Base-by-base conservation (phyloP, 2,797 vertebrate genomes). In the Chaunax sp. region DNA sequence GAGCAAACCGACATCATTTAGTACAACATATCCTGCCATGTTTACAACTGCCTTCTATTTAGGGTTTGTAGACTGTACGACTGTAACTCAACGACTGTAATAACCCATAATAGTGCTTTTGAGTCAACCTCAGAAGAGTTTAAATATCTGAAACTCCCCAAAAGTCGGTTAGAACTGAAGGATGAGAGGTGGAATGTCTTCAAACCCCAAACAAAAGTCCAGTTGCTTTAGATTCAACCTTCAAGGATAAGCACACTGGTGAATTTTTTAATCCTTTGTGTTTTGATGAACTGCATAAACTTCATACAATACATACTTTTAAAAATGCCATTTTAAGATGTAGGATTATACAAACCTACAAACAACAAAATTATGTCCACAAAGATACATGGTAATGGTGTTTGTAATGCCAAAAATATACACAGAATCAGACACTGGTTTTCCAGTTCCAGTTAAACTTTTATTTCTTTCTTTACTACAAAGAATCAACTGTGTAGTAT, bases 401-500 rank as follows among this genome's bases (percentile, higher is more conserved):
- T 18, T 25, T 58, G 5, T 44, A 20, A 38, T 5, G 1, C 1
- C 1, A 62, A 55, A 62, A 18, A 69, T 2, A 5, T 28, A 38
- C 61, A 43, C 28, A 60, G 57, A 25, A 23, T 59, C 28, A 37
- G 23, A 43, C 26, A 55, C 26, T 0, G 16, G 35, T 62, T 57
- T 5, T 62, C 62, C 3, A 66, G 50, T 69, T 55, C 22, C 3
- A 66, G 50, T 69, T 55, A 19, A 44, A 61, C 25, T 80, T 87
- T 89, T 86, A 79, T 78, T 87, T 59, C 6, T 45, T 68, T 30
- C 38, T 68, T 81, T 58, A 70, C 74, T 64, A 81, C 75, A 86
- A 69, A 80, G 64, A 83, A 61, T 73, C 61, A 75, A 78, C 58
- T 55, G 55, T 74, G 77, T 75, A 77, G 53, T 60, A 54, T 18